Conservation (phyloP, 1,140 invertebrate genomes). For the Zaprionus kolodkinae region DNA sequence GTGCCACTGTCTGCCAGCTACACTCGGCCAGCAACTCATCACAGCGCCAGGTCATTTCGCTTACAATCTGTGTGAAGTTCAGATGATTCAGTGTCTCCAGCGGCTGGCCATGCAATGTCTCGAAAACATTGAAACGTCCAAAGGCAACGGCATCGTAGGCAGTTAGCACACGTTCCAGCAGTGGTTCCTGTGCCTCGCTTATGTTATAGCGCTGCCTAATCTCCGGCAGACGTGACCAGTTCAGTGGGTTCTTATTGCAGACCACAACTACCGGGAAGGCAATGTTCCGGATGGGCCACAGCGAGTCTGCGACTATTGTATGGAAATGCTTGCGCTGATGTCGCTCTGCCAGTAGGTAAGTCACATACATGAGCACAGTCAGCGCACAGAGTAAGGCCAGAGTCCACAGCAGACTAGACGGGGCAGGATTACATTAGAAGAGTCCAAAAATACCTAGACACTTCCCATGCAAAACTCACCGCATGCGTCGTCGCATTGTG, state of each 20-base stretch:
- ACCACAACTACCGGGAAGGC: conserved; percentile 72
- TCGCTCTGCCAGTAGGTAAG: conserved; percentile 51
- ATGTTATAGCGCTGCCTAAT: conserved; percentile 48
- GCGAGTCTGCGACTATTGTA: conserved; percentile 57
- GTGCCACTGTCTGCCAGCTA: conserved; percentile 41
- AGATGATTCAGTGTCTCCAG: conserved; percentile 59
- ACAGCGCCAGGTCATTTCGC: conserved; percentile 69
- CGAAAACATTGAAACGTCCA: conserved; percentile 53
- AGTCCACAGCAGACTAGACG: conserved; percentile 29
- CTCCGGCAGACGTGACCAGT: conserved; percentile 67
- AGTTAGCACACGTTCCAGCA: conserved; percentile 52
- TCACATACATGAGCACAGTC: conserved; percentile 58
- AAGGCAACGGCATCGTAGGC: conserved; percentile 61
- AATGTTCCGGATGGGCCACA: conserved; percentile 59
- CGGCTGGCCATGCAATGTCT: conserved; percentile 6
- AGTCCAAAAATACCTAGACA: background rate
- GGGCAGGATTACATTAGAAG: background rate
- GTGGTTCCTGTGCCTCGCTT: conserved; percentile 12
- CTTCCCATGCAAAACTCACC: conserved; percentile 37
- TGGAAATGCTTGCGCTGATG: conserved; percentile 59
- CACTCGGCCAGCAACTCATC: conserved; percentile 60
- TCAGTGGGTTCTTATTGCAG: conserved; percentile 75
- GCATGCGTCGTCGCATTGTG: conserved; percentile 59
- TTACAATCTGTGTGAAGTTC: conserved; percentile 66
- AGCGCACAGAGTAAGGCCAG: conserved; percentile 55